A percentile compares a stretch with the other conserved stretches of the same genome.
Conservation (phyloP, 2,113 vertebrate species). For the Procavia capensis region DNA sequence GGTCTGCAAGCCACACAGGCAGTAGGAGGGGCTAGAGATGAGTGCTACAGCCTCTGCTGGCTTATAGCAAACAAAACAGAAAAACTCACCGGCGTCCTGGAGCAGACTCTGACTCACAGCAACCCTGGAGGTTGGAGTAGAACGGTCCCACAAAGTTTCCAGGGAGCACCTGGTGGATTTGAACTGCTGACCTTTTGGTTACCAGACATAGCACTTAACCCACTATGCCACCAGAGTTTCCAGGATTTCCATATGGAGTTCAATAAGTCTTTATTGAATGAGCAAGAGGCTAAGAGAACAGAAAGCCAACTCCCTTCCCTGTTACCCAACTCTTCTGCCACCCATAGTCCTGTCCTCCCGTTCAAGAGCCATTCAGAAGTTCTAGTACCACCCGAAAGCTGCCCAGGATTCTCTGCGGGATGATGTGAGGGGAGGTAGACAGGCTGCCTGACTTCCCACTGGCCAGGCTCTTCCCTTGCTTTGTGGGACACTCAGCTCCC, state of each 20-base stretch:
- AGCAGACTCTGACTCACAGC: no score
- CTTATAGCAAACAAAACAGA: no score
- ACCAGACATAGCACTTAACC: no score
- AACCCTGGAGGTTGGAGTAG: no score
- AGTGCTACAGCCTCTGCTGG: background rate
- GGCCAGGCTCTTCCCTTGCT: background rate
- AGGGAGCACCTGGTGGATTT: no score
- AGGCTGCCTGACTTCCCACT: background rate
- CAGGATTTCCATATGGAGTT: no score
- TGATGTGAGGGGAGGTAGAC: background rate
- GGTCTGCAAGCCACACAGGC: background rate
- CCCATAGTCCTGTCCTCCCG: background rate
- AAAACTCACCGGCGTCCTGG: no score
- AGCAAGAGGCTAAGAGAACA: conserved; percentile 1
- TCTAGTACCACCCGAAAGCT: background rate
- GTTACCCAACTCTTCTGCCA: background rate
- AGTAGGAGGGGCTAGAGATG: background rate
- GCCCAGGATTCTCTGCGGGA: background rate
- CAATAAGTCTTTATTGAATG: conserved; percentile 35
- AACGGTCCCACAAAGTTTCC: no score
- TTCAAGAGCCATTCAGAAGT: background rate
- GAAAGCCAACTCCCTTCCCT: background rate
- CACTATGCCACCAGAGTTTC: no score
- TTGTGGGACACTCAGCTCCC: background rate
- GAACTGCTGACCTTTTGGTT: no score